Conservation (phyloP, 2,113 vertebrate species). For the Pollimyrus isidori region DNA sequence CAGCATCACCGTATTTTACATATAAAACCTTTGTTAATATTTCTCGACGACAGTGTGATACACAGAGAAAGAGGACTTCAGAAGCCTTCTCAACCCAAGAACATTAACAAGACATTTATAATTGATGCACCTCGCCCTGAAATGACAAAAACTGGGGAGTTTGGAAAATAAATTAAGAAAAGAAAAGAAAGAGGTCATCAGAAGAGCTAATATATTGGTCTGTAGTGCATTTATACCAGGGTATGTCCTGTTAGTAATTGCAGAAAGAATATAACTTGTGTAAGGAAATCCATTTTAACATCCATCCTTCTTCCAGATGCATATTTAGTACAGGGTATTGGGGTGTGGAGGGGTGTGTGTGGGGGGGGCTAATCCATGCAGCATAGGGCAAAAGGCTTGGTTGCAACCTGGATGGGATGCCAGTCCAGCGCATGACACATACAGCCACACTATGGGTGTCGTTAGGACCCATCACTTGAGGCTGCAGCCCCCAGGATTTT, state of each 20-base stretch:
- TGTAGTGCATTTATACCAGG: background rate
- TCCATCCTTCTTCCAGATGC: background rate
- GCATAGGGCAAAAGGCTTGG: background rate
- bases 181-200: background rate
- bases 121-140: background rate
- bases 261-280: too few species aligned
- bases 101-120: background rate
- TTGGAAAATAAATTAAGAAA: background rate
- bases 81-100: background rate
- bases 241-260: background rate
- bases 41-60: conserved; percentile 6
- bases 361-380: background rate
- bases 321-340: background rate
- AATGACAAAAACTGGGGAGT: background rate
- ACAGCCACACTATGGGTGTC: background rate
- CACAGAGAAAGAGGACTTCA: background rate
- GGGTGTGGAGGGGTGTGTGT: background rate
- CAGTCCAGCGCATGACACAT: background rate
- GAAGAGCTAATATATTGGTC: background rate
- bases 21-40: conserved; percentile 28
- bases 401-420: background rate
- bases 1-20: conserved; percentile 30
- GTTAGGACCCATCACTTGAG: too few species aligned
- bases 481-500: too few species aligned
- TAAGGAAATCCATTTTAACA: background rate